Evolutionary conservation across 2,888 invertebrate genomes (phyloP), one percentile per base, ranked within the genome.

Genomic region (Zele albiditarsus): DNA sequence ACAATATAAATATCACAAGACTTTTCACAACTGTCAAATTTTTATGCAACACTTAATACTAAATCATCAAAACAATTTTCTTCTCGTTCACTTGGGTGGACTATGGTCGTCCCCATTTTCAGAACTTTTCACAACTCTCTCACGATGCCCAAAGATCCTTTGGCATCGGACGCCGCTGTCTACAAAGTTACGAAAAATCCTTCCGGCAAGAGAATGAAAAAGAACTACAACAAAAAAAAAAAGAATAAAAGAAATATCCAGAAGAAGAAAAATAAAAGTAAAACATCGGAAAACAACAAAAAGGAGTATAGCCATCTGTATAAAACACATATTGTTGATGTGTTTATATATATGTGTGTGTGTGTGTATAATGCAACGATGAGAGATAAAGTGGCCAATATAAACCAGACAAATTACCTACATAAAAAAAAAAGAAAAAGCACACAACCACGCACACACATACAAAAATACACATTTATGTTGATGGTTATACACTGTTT

Each of bases 401-500:
- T n/a, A 46, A 46, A 46, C 46, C 16, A 46, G 16, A 3, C 16
- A 46, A 46, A 46, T 16, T 12, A 38, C 12, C 38, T 38, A 38
- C 16, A 46, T 46, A 16, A 4, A 46, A n/a, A n/a, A 46, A 46
- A 46, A 66, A 20, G 28, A 16, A 31, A 38, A 23, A 42, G 23
- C 27, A 53, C 6, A 46, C 49, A 16, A 6, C 28, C 31, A 42
- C 25, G 6, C 12, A 42, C 16, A 46, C n/a, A 25, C 16, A n/a
- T 27, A 46, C 27, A 28, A 49, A 57, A 27, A 69, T 62, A 27
- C 31, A 49, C 53, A 49, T 57, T 69, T 38, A 74, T 74, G 27
- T 63, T 74, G 62, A 71, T 75, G 58, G 75, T 71, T 66, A 75
- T 71, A 71, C 65, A 73, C 71, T 76, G 63, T 80, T 77, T 78